phyloP scores from a whole-genome alignment of 2,797 vertebrate genomes.

The Balearica regulorum region DNA sequence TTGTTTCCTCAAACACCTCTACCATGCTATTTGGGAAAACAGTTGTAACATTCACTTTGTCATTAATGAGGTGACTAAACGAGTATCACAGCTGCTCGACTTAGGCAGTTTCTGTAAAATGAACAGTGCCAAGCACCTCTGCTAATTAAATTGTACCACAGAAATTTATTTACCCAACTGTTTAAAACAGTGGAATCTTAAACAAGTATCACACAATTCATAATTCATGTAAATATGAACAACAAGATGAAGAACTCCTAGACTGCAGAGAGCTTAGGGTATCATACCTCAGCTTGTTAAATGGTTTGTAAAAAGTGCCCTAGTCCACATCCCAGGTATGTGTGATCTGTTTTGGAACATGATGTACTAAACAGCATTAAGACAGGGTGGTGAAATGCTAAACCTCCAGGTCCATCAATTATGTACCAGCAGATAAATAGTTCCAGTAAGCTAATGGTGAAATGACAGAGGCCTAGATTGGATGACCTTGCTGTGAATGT shows the following conservation, averaged over 20 bases:
- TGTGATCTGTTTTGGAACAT: background rate
- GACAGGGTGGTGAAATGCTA: constrained; percentile 1
- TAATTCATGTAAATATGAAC: background rate
- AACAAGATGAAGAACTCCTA: background rate
- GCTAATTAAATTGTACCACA: background rate
- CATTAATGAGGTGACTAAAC: background rate
- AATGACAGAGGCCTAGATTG: background rate
- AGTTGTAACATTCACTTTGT: background rate
- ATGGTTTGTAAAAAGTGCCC: background rate
- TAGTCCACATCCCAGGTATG: background rate
- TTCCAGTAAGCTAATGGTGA: background rate
- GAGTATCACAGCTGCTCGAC: background rate
- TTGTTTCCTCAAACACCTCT: background rate
- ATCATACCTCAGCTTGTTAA: background rate
- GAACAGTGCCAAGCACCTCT: background rate
- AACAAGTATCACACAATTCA: background rate
- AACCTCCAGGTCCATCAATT: background rate
- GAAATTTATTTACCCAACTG: background rate
- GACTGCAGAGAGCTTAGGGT: background rate
- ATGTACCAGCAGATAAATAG: background rate
- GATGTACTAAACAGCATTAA: background rate
- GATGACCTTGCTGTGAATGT: background rate
- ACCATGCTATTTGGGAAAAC: background rate
- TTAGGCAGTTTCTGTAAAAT: background rate
- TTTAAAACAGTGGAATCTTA: background rate